phyloP scores from a whole-genome alignment of 2,797 vertebrate species.

The Sparus aurata region DNA sequence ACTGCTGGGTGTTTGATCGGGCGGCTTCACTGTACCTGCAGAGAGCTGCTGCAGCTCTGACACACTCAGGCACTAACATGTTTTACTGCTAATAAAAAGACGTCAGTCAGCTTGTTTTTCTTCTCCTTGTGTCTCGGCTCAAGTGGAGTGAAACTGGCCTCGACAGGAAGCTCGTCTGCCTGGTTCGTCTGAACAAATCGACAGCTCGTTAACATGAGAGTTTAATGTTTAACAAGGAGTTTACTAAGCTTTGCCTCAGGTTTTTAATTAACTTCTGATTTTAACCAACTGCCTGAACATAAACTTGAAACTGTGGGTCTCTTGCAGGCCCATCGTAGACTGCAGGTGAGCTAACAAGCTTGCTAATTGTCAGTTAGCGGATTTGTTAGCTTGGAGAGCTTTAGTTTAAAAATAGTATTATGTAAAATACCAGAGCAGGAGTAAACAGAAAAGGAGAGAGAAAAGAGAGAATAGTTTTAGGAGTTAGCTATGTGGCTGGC shows the following conservation, averaged over 20 bases:
- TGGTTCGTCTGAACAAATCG: not conserved
- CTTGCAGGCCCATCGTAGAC: not conserved
- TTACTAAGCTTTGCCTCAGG: not conserved
- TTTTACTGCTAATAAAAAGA: slow-evolving; percentile 35
- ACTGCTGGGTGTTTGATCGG: slow-evolving; percentile 4
- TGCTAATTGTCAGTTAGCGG: not conserved
- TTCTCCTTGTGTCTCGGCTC: not conserved
- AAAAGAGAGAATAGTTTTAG: too few species aligned
- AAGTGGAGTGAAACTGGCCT: not conserved
- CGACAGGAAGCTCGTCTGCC: not conserved
- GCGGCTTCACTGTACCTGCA: not conserved
- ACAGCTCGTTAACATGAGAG: not conserved
- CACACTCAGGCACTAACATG: not conserved
- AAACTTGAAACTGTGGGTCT: not conserved
- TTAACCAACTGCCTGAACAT: not conserved
- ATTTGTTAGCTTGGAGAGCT: not conserved
- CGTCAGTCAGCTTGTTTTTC: slow-evolving; percentile 5
- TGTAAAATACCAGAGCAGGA: too few species aligned
- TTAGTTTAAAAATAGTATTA: too few species aligned
- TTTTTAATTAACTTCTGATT: slow-evolving; percentile 20
- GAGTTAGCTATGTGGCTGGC: too few species aligned
- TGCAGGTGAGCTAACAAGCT: not conserved
- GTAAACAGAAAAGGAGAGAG: too few species aligned
- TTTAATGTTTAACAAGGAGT: slow-evolving; percentile 11
- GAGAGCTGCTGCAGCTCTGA: not conserved